Evolutionary conservation across 2,888 invertebrate species (phyloP).

Genomic region (Tryphoninae sp.): DNA sequence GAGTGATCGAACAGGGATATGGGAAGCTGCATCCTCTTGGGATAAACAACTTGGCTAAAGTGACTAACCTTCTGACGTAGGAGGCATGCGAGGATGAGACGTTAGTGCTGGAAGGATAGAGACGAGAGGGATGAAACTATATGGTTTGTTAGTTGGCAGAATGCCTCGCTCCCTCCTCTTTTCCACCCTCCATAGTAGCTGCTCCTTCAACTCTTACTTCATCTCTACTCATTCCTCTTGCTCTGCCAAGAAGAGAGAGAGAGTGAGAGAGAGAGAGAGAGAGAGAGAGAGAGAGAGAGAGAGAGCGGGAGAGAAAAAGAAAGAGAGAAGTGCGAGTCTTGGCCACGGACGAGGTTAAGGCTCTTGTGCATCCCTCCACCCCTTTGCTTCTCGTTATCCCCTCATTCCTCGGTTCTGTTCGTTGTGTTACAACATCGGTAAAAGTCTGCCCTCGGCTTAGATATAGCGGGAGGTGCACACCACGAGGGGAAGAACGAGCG

Average conservation of each 20-base stretch:
- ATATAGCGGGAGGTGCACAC: neutral
- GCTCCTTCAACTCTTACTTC: slow-evolving; percentile 18
- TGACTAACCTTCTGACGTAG: slow-evolving; percentile 43
- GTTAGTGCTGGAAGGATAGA: slow-evolving; percentile 52
- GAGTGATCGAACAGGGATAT: neutral
- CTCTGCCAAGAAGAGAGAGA: neutral
- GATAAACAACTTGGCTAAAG: slow-evolving; percentile 55
- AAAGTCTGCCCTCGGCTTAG: slow-evolving; percentile 38
- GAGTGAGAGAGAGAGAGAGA: neutral
- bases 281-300: neutral
- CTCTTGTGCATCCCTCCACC: slow-evolving; percentile 36
- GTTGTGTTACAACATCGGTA: slow-evolving; percentile 27
- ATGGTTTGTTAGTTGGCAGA: slow-evolving; percentile 55
- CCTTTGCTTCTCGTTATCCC: slow-evolving; percentile 53
- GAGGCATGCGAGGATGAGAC: slow-evolving; percentile 8
- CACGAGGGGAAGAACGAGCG: slow-evolving; percentile 1
- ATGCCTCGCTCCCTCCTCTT: slow-evolving; percentile 38
- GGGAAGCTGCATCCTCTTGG: slow-evolving; percentile 25
- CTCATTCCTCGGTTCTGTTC: slow-evolving; percentile 34
- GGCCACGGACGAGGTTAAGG: slow-evolving; percentile 54
- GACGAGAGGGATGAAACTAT: slow-evolving; percentile 38
- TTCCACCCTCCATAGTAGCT: neutral
- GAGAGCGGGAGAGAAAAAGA: slow-evolving; percentile 11
- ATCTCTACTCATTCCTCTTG: neutral
- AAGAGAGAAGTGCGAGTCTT: slow-evolving; percentile 51